Conservation (phyloP, 1,140 invertebrate genomes). For the Campoletis sonorensis region DNA sequence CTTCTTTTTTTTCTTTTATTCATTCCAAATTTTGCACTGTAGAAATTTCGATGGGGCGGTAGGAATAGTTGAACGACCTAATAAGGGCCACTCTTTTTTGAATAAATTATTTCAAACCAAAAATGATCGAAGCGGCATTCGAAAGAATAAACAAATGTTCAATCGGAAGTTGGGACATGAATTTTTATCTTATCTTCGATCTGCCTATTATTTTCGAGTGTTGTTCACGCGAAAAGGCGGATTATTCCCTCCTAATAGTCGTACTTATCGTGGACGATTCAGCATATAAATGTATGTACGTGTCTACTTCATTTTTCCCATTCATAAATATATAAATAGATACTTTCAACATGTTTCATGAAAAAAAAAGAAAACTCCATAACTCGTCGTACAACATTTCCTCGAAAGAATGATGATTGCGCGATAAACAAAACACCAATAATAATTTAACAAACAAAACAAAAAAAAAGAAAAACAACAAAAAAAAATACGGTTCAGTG, state of each 20-base stretch:
- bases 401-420: background rate
- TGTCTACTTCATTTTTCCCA: slow-evolving; percentile 11
- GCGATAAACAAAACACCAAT: slow-evolving; percentile 29
- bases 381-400: background rate
- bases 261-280: background rate
- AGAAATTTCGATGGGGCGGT: background rate
- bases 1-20: too few relatives aligned
- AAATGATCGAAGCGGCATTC: background rate
- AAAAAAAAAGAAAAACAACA: slow-evolving; percentile 8
- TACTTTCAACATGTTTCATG: slow-evolving; percentile 11
- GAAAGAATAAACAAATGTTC: background rate
- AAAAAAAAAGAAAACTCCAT: background rate
- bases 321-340: too few relatives aligned
- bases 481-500: slow-evolving; percentile 13
- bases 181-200: slow-evolving; percentile 9
- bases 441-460: slow-evolving; percentile 1
- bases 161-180: slow-evolving; percentile 21
- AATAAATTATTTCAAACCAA: background rate
- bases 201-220: slow-evolving; percentile 21
- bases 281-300: background rate
- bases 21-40: background rate
- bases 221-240: slow-evolving; percentile 11
- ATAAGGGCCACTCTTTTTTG: background rate
- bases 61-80: background rate
- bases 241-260: background rate